phyloP scores from a whole-genome alignment of 2,888 invertebrate species.

The Eupelmus urozonus region DNA sequence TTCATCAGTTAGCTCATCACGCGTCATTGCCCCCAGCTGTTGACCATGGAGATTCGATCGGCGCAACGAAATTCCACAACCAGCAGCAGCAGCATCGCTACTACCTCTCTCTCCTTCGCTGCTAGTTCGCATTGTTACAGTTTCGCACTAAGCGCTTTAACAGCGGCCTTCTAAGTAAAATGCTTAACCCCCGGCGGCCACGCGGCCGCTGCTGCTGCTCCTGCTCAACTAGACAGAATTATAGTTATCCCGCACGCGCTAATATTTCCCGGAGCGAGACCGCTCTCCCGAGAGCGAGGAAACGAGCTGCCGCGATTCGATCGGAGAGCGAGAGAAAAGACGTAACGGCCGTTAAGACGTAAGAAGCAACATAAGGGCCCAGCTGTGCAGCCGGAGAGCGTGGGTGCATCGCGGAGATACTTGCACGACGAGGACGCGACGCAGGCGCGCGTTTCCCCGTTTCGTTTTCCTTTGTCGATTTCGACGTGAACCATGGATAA shows the following conservation, averaged over 20 bases:
- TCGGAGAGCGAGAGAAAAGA: neutral
- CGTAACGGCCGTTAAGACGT: neutral
- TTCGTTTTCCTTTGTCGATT: conserved; percentile 63
- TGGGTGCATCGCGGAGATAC: neutral
- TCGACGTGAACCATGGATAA: conserved; percentile 61
- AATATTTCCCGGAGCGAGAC: conserved; percentile 33
- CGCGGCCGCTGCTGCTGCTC: conserved; percentile 3
- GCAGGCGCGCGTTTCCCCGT: conserved; percentile 43
- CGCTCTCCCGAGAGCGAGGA: conserved; percentile 2
- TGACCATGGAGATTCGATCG: conserved; percentile 14
- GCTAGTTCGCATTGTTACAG: conserved; percentile 2
- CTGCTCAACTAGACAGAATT: conserved; percentile 27
- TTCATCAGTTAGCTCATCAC: too few species aligned
- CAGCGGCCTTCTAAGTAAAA: conserved; percentile 16
- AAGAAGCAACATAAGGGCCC: neutral
- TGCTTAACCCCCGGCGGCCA: neutral
- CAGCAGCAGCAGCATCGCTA: neutral
- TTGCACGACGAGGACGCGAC: neutral
- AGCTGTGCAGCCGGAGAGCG: neutral
- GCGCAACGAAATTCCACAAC: too few species aligned
- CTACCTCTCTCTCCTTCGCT: too few species aligned
- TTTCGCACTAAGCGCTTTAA: conserved; percentile 16
- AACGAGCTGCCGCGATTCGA: conserved; percentile 4
- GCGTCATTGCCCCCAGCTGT: too few species aligned
- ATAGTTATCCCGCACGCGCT: conserved; percentile 12